A percentile compares a stretch with the other conserved stretches of the same genome.
These are phyloP conservation scores for Spodoptera picta DNA, from an alignment of 2,888 invertebrate species.

Conservation along the genomic window DNA sequence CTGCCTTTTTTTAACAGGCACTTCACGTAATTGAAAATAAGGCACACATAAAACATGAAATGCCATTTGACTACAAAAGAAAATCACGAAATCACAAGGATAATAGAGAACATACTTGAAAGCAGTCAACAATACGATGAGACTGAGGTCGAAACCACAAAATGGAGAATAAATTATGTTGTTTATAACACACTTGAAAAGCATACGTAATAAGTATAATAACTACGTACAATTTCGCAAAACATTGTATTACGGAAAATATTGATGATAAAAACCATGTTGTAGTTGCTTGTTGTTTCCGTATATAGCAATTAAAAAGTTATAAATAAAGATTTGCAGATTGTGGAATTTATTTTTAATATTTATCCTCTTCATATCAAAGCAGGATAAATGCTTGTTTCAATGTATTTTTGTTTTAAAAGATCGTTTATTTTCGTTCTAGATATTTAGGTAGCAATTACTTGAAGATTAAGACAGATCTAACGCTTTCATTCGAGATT, in stretches of 20 bases:
- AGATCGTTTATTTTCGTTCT: neutral
- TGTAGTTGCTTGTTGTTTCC: constrained; percentile 11
- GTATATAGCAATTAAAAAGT: neutral
- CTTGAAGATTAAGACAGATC: neutral
- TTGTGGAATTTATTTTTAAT: constrained; percentile 13
- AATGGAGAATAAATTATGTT: constrained; percentile 1
- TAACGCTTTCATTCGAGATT: constrained; percentile 3
- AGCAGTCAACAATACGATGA: no score
- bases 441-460: constrained; percentile 5
- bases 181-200: constrained; percentile 3
- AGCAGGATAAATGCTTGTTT: neutral
- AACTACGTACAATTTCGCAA: constrained; percentile 1
- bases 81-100: no score
- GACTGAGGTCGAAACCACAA: no score
- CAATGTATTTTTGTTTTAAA: neutral
- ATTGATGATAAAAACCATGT: constrained; percentile 10
- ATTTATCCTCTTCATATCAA: neutral
- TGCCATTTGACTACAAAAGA: no score
- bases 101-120: no score
- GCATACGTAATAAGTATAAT: constrained; percentile 1
- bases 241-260: constrained; percentile 15
- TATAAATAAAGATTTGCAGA: constrained; percentile 7
- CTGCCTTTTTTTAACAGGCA: no score
- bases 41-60: no score
- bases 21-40: no score